Evolutionary conservation across 2,113 vertebrate genomes (phyloP), one percentile per base, ranked within the genome.

Genomic region (Lonchura striata): DNA sequence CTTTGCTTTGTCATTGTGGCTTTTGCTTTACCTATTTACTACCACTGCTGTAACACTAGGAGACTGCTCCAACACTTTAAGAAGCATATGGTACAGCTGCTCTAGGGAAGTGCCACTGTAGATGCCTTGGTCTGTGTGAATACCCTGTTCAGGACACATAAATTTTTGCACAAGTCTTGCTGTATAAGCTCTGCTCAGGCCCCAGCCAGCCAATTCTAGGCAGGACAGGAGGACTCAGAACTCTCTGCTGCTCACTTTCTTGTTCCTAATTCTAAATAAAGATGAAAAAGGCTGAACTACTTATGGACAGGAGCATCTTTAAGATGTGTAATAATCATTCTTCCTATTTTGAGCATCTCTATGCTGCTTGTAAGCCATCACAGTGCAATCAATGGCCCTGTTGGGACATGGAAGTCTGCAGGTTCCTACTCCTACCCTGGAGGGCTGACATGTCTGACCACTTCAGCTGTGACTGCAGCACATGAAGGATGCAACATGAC

Each of bases 21-120:
- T 68, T 60, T 68, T 82, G 24, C 24, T 68, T 68, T 53, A 60
- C 6, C 53, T 60, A 11, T 60, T 53, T 60, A 82, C 20, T 53
- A 39, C 49, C 52, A 37, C 13, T 39, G 20, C 68, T 15, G 0
- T 5, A 49, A 22, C 20, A 21, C 7, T 59, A 39, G 35, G 27
- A 30, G 15, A 37, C 41, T 31, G 13, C 33, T 65, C 25, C 21
- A 54, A 18, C 9, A 1, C 41, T 53, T 66, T 35, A 20, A 80
- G 63, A 47, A 1, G 0, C 6, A 0, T 12, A 37, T 46, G 3
- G 22, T 50, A 50, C 35, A 78, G 59, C 23, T 28, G n/a, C 22
- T 46, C 15, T 3, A 59, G 24, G 5, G 21, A 69, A 57, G 13
- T 37, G 15, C 10, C 18, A 19, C 2, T 16, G 7, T 1, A 69